Evolutionary conservation across 1,140 invertebrate species (phyloP).

Genomic region (Carposina sasakii): DNA sequence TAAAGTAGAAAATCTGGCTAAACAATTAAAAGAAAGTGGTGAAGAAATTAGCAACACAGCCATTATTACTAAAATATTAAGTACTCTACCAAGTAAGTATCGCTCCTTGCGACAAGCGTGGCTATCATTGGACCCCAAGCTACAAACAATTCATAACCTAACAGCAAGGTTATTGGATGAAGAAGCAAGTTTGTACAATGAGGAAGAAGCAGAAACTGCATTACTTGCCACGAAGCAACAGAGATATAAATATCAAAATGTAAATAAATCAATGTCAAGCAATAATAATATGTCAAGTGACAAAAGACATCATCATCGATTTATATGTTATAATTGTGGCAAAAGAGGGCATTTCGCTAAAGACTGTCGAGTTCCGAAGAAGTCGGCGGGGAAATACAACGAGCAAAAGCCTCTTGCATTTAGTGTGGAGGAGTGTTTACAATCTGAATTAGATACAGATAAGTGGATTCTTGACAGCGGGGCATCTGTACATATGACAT

Average conservation of each 20-base stretch:
- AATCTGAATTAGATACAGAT: constrained; percentile 16
- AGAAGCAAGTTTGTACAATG: constrained; percentile 22
- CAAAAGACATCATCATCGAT: neutral
- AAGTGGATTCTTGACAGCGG: constrained; percentile 46
- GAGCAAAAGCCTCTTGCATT: constrained; percentile 19
- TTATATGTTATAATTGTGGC: constrained; percentile 26
- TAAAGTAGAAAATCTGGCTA: constrained; percentile 31
- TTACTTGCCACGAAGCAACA: too few relatives aligned
- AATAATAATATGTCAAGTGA: neutral
- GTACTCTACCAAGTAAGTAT: constrained; percentile 23
- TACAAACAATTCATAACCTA: constrained; percentile 37
- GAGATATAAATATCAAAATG: too few relatives aligned
- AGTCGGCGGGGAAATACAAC: constrained; percentile 22
- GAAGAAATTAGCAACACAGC: constrained; percentile 31
- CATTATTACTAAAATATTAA: constrained; percentile 27
- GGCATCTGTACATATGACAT: constrained; percentile 39
- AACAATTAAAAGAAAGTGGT: constrained; percentile 28
- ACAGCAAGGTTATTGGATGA: constrained; percentile 33
- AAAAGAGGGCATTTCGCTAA: constrained; percentile 23
- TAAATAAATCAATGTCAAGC: neutral
- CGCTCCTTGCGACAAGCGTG: constrained; percentile 36
- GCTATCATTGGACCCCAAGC: constrained; percentile 32
- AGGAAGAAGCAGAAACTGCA: constrained; percentile 22
- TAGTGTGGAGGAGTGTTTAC: constrained; percentile 19
- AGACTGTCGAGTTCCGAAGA: constrained; percentile 22